Evolutionary conservation across 2,888 invertebrate species (phyloP), one percentile per base, ranked within the genome.

Genomic region (Therioaphis trifolii): DNA sequence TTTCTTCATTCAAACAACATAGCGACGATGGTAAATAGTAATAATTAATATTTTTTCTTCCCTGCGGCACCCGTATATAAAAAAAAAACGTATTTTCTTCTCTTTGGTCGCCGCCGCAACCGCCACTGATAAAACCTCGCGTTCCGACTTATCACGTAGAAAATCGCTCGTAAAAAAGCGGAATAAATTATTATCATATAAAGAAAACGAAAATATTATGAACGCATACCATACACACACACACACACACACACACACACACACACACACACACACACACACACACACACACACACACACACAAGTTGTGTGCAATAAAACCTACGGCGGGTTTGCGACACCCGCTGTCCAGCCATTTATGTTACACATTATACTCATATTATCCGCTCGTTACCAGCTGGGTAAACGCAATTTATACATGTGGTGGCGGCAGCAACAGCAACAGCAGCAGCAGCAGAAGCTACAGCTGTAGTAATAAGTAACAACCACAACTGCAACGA

Each of bases 131-230:
- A 58, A 58, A 40, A 43, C 24, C 2, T 35, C 35, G 3, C 49
- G 4, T 29, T 35, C 35, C 18, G 9, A 24, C 58, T 43, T 58
- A 75, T 75, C 75, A 40, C 40, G 24, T 43, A 58, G 58, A 18
- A 14, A 72, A 72, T 72, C 72, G 52, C 52, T n/a, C 52, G 72
- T 52, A 29, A 72, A 72, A 63, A 63, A 29, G 58, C 21, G 21
- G 58, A 58, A 46, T 46, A 27, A 18, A 35, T 35, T 35, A 35
- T 35, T 35, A 35, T 35, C 35, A 35, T 35, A 35, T 35, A 35
- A 35, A 35, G 35, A 35, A 35, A 7, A 35, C 35, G 7, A 35
- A 35, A 35, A 35, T 35, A 35, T 58, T 14, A 49, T 15, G 18
- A 35, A 35, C 35, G 7, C 35, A 29, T 49, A 49, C 18, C 27